Evolutionary conservation across 2,113 vertebrate species (phyloP).

Genomic region (Axis porcinus): DNA sequence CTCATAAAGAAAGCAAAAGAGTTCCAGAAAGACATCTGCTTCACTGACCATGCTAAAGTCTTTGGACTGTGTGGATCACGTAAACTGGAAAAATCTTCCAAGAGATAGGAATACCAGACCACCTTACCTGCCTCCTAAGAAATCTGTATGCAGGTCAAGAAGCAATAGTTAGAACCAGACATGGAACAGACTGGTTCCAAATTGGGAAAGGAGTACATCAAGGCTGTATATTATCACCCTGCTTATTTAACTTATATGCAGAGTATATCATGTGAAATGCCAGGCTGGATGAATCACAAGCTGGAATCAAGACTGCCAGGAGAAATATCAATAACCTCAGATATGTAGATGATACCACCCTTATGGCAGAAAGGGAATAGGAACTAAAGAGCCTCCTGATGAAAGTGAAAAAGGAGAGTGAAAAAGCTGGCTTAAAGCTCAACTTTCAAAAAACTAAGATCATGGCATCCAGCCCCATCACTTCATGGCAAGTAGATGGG

Average conservation of each 20-base stretch:
- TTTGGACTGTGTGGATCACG: background rate
- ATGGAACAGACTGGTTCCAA: background rate
- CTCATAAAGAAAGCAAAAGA: background rate
- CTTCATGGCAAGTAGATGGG: background rate
- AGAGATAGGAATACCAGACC: rapidly evolving
- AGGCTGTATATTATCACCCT: background rate
- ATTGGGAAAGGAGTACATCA: background rate
- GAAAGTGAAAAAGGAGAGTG: background rate
- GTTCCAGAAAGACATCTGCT: background rate
- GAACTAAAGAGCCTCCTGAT: background rate
- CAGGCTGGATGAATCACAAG: background rate
- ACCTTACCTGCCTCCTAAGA: background rate
- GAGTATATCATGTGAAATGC: background rate
- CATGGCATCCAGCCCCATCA: background rate
- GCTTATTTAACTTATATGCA: background rate
- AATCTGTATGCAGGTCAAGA: background rate
- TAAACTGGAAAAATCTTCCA: background rate
- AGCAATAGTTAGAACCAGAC: background rate
- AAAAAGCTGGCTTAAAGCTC: background rate
- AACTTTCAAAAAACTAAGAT: background rate
- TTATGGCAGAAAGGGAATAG: background rate
- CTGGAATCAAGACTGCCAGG: background rate
- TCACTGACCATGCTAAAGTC: background rate
- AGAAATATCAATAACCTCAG: background rate
- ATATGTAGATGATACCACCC: background rate